These are phyloP conservation scores for Melanchra persicariae DNA, from an alignment of 2,888 invertebrate species.

Conservation along the genomic window DNA sequence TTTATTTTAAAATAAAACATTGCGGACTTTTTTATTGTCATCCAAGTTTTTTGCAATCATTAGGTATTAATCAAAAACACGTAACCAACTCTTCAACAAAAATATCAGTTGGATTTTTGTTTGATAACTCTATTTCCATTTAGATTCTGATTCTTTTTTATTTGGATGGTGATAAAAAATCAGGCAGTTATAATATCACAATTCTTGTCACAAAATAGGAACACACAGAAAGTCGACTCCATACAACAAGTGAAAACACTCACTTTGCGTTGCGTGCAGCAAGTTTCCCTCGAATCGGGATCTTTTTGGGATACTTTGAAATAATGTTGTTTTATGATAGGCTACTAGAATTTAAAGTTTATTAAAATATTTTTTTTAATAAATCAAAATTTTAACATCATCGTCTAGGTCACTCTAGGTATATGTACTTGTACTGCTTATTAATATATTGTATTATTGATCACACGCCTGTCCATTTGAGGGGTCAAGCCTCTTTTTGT, in stretches of 20 bases:
- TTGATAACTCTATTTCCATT: not conserved
- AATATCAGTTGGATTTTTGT: too few species aligned
- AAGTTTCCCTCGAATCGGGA: not conserved
- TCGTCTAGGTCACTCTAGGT: too few species aligned
- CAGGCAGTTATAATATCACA: not conserved
- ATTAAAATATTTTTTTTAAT: not conserved
- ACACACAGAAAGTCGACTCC: not conserved
- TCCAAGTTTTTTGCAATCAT: not conserved
- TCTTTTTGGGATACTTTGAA: not conserved
- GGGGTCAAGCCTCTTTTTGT: conserved; percentile 5
- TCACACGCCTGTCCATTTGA: conserved; percentile 5
- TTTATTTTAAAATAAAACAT: not conserved
- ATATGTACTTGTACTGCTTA: too few species aligned
- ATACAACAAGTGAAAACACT: not conserved
- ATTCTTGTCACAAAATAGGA: not conserved
- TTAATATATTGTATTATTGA: not conserved
- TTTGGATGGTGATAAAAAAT: not conserved
- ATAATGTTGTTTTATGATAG: not conserved
- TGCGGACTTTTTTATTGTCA: not conserved
- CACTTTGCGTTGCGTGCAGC: too few species aligned
- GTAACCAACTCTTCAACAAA: too few species aligned
- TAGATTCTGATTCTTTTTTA: not conserved
- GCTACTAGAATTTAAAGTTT: not conserved
- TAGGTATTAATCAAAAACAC: not conserved
- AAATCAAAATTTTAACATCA: too few species aligned